These are phyloP conservation scores for Hedya salicella DNA, from an alignment of 2,888 invertebrate genomes.

Conservation along the genomic window DNA sequence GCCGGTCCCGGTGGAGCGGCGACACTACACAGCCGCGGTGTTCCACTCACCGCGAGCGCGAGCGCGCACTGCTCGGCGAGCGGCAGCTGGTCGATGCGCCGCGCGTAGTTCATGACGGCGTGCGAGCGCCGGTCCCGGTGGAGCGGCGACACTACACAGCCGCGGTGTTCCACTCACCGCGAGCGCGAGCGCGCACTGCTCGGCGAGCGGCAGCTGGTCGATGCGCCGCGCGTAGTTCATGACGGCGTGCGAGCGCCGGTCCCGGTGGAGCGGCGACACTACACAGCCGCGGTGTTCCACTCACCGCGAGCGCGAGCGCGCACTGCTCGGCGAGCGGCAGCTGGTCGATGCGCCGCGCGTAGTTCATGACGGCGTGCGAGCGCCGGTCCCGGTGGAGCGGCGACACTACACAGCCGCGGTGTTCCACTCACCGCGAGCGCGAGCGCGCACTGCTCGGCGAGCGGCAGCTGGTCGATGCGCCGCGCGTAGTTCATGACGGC, in stretches of 20 bases:
- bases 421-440: constrained; percentile 89
- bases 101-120: too few species aligned
- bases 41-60: too few species aligned
- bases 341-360: constrained; percentile 16
- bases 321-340: constrained; percentile 16
- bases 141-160: not conserved
- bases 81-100: too few species aligned
- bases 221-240: constrained; percentile 90
- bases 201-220: constrained; percentile 88
- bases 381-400: constrained; percentile 35
- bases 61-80: too few species aligned
- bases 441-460: constrained; percentile 91
- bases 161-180: not conserved
- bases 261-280: constrained; percentile 87
- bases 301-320: constrained; percentile 19
- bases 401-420: not conserved
- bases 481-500: constrained; percentile 94
- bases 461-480: constrained; percentile 89
- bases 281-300: not conserved
- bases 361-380: constrained; percentile 45
- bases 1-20: too few species aligned
- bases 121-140: too few species aligned
- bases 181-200: constrained; percentile 75
- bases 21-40: too few species aligned
- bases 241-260: constrained; percentile 81